Base-by-base conservation (phyloP, 1,140 invertebrate genomes). In the Dermatophagoides farinae region DNA sequence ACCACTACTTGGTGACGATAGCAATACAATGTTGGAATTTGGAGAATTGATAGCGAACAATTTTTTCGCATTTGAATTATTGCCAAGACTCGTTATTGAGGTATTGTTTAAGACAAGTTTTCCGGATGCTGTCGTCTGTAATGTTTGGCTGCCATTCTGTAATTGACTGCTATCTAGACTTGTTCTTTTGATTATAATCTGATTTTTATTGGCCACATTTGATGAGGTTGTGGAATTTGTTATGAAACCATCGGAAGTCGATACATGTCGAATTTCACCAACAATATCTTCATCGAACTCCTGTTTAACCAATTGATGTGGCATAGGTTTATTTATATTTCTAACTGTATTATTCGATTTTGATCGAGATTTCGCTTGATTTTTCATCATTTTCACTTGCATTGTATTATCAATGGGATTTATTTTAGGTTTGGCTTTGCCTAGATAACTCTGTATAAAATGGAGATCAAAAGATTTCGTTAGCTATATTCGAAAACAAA, bases 61-160 rank as follows among this genome's bases (percentile, higher is more conserved):
- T 57, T 68, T 69, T 64, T 67, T 57, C n/a, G 47, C 38, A 22
- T 55, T 53, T 10, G 23, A 23, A 57, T 23, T 41, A 55, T 40
- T 62, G 20, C 16, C n/a, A 11, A 31, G 31, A 31, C 31, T 31
- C 8, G 31, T 31, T 31, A 31, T 31, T 23, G 51, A 14, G 1
- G 60, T 20, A 44, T 60, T 61, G 66, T 84, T 82, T 62, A 86
- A 69, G 6, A 83, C 78, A 65, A 85, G 73, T 67, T 85, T 85
- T 18, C 84, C 84, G 55, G 82, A 82, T 69, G 86, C 73, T 70
- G 85, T 86, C 50, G 87, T 72, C 57, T 84, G 77, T 20, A 87
- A 77, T 47, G 82, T 82, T 69, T 85, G 79, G 1, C 85, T 85
- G 72, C 79, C 84, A 57, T 82, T 82, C 57, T 80, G 80, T 31